Base-by-base conservation (phyloP, 1,140 invertebrate genomes). In the Andrena cerasifolii region DNA sequence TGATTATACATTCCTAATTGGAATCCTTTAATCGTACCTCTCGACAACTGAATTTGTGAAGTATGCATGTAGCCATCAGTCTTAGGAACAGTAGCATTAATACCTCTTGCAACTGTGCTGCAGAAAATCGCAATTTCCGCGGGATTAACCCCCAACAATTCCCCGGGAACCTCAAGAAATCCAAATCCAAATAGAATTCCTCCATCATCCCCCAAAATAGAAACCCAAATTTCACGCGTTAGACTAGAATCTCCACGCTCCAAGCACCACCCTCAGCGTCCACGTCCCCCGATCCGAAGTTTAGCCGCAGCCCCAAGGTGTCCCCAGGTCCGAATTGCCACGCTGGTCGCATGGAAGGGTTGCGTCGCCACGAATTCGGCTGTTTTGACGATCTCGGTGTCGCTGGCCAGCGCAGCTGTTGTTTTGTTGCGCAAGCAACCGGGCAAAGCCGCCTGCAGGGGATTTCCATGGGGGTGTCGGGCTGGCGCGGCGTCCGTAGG, bases 371-470 rank as follows among this genome's bases (percentile, higher is more conserved):
- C 78, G 82, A 85, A 85, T 86, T 86, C 78, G 78, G 83, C 80
- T 91, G 85, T 89, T 91, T 89, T 88, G 89, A 91, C 87, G 87
- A 63, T 74, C 40, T 61, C 62, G 18, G 40, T 33, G 75, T 74
- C 68, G 43, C 79, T 70, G 79, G 76, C 78, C 58, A 82, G 53
- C 73, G 88, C 91, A 92, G 91, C 91, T 92, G 91, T 92, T 92
- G 91, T 92, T 91, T 90, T 92, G 90, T 91, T 89, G 88, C 89
- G 89, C 86, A 84, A 90, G 86, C 87, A 88, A 83, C 85, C 71
- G 80, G 73, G 70, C 78, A 74, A 65, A 66, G 68, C 62, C n/a
- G 77, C 53, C 79, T 54, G 77, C 80, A 65, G 66, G 88, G 86
- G 85, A 89, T 86, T 87, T 86, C 63, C 78, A 88, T 81, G 88